Evolutionary conservation across 2,888 invertebrate genomes (phyloP), one percentile per base, ranked within the genome.

Genomic region (Amphiduros pacificus): DNA sequence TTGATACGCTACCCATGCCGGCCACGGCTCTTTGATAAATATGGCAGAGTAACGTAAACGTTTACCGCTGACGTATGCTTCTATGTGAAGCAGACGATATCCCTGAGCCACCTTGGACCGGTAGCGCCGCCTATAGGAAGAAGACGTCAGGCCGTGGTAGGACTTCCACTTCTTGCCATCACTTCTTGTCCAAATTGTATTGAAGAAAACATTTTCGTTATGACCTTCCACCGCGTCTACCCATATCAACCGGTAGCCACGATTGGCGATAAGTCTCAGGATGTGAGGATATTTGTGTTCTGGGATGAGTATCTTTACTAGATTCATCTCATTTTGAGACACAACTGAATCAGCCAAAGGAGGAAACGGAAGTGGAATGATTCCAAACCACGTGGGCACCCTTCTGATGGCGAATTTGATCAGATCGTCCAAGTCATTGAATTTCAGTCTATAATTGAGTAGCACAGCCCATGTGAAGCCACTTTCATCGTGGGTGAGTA

Each of bases 401-500:
- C 44, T 48, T 4, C 63, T 50, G 48, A 68, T 63, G 29, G 65
- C 65, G 53, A 63, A 64, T n/a, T 62, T 55, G 28, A 67, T 49
- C 31, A 68, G 59, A 55, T 68, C 68, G 20, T 40, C 51, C 22
- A 68, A 60, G 49, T 68, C 68, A 29, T 67, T 67, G 17, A 60
- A 58, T 5, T 65, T 55, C 31, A 68, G 55, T 29, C 64, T 60
- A 32, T 60, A 70, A 63, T 79, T 79, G 40, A 76, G 65, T 4
- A 77, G 62, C 14, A 77, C 61, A 4, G 73, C 72, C 78, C 78
- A 79, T 11, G 74, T 73, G 24, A 74, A 65, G 14, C 77, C 77
- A 65, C 65, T 70, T n/a, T 70, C 69, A 50, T 75, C 70, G 55
- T 71, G 73, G 41, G 70, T 67, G 24, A 73, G 62, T 14, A 75